A percentile compares a stretch with the other conserved stretches of the same genome.
phyloP scores from a whole-genome alignment of 2,888 invertebrate genomes.

The Blera fallax region DNA sequence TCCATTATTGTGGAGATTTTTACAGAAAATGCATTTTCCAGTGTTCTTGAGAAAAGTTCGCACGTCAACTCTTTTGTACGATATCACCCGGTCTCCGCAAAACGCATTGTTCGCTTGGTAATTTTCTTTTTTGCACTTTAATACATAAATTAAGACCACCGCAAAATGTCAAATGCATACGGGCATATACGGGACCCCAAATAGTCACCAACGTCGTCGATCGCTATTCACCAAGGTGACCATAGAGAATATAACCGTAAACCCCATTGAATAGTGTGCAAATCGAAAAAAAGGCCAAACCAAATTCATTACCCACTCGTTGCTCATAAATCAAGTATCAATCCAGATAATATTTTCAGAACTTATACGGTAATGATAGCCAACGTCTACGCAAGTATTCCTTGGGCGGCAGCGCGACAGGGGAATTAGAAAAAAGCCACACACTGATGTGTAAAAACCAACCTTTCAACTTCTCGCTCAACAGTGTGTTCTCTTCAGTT shows the following conservation, averaged over 20 bases:
- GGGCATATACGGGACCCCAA: conserved; percentile 54
- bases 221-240: conserved; percentile 24
- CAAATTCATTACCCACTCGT: conserved; percentile 71
- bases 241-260: conserved; percentile 57
- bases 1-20: too few species aligned
- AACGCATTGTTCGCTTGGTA: not conserved
- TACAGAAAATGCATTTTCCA: not conserved
- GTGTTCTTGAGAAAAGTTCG: not conserved
- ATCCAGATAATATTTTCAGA: conserved; percentile 71
- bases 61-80: not conserved
- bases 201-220: conserved; percentile 9
- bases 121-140: not conserved
- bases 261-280: conserved; percentile 47
- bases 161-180: conserved; percentile 55
- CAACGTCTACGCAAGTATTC: conserved; percentile 65
- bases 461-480: conserved; percentile 28
- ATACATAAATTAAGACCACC: conserved; percentile 53
- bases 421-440: not conserved
- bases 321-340: conserved; percentile 71
- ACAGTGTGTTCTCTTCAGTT: not conserved
- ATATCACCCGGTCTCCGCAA: not conserved
- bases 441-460: conserved; percentile 7
- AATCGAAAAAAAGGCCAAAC: not conserved
- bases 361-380: conserved; percentile 64
- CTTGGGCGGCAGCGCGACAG: conserved; percentile 18